Evolutionary conservation across 2,113 vertebrate species (phyloP), one percentile per base, ranked within the genome.

Genomic region (Calidris pygmaea): DNA sequence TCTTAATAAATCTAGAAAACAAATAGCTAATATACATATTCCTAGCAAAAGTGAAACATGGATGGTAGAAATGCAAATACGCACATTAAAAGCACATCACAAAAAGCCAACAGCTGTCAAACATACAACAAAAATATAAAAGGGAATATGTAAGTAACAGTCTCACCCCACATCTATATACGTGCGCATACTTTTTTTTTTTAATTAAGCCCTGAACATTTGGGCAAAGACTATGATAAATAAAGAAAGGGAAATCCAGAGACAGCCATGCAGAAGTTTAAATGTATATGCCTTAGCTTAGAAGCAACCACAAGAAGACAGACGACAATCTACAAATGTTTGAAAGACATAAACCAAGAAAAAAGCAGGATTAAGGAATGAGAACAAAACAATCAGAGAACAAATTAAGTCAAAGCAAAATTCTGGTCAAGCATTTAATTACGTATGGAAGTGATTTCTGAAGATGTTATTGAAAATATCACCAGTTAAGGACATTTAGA

Each of bases 1-100:
- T 29, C 26, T 59, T 65, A 35, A 56, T 10, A 14, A 7, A 60
- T 12, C 9, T 53, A 52, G 23, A 52, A 41, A 58, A 11, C 50
- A 62, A 71, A 0, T 1, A 71, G 21, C 23, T 26, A n/a, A 43
- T 22, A 56, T 1, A 13, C 1, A 4, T 53, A n/a, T 62, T 83
- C 39, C 63, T 4, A 72, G 17, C 14, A 29, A 7, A 70, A 82
- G 20, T 29, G 26, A 70, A 95, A 68, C 24, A 37, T 0, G 26
- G 10, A n/a, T 34, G 29, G 39, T 9, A 79, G 63, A 34, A 67
- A 26, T 18, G 47, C 73, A 68, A 56, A 63, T 8, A 60, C 0
- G 1, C n/a, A 59, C 23, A 37, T 17, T 18, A 56, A 81, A 72
- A 79, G 27, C 30, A 74, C 24, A 43, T 15, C 80, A 15, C 29